Evolutionary conservation across 2,888 invertebrate species (phyloP).

Genomic region (Salticus scenicus): DNA sequence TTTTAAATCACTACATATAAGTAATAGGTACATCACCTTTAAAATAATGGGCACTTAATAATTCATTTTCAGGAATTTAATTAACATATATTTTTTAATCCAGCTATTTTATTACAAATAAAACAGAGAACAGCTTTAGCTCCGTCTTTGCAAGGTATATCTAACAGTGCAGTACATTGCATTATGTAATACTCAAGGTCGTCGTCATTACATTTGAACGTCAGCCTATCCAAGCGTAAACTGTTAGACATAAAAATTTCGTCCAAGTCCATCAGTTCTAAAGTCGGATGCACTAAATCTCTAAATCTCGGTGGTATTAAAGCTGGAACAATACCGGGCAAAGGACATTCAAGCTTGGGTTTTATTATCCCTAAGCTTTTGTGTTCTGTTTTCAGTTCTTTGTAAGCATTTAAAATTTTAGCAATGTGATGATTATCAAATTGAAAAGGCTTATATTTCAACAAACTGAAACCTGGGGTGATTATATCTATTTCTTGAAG

Average conservation of each 20-base stretch:
- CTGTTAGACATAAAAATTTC: constrained; percentile 97
- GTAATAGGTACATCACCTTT: too few relatives aligned
- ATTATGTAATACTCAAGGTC: constrained; percentile 75
- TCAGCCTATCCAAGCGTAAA: constrained; percentile 87
- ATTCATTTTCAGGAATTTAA: too few relatives aligned
- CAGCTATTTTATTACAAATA: not conserved
- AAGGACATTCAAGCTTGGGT: constrained; percentile 97
- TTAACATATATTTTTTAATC: not conserved
- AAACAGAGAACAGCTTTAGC: not conserved
- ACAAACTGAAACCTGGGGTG: constrained; percentile 85
- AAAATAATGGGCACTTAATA: too few relatives aligned
- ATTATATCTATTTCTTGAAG: constrained; percentile 83
- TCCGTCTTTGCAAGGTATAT: not conserved
- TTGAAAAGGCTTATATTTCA: constrained; percentile 77
- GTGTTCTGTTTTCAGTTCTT: constrained; percentile 89
- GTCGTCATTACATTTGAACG: constrained; percentile 87
- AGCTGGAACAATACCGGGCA: constrained; percentile 81
- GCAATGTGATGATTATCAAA: constrained; percentile 76
- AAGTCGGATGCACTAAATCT: constrained; percentile 90
- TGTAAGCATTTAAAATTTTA: constrained; percentile 78
- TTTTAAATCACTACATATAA: too few relatives aligned
- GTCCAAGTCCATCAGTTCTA: constrained; percentile 97
- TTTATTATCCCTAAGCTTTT: constrained; percentile 93
- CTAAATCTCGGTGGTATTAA: constrained; percentile 96
- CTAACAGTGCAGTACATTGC: not conserved